Evolutionary conservation across 2,113 vertebrate species (phyloP).

Genomic region (Ochotona princeps): DNA sequence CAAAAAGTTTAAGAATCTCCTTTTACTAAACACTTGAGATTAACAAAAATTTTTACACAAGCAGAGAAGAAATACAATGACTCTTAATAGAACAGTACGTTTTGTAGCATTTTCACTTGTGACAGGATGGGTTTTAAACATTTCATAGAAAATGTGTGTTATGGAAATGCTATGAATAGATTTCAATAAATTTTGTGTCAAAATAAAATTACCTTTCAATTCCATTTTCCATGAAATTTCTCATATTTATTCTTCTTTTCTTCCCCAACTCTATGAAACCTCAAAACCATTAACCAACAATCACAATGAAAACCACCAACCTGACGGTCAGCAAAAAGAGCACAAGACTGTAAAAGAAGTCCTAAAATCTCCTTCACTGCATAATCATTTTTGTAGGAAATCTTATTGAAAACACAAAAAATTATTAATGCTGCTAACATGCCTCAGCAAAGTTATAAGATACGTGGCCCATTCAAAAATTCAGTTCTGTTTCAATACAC

Average conservation of each 20-base stretch:
- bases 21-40: not conserved
- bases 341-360: not conserved
- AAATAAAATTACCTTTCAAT: too few relatives aligned
- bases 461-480: not conserved
- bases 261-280: not conserved
- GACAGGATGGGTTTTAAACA: too few relatives aligned
- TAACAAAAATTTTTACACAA: not conserved
- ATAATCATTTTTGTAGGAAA: not conserved
- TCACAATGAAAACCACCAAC: not conserved
- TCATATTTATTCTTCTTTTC: not conserved
- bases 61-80: not conserved
- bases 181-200: too few relatives aligned
- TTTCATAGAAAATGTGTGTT: too few relatives aligned
- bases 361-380: not conserved
- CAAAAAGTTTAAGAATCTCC: not conserved
- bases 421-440: not conserved
- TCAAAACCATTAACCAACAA: not conserved
- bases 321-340: not conserved
- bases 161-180: too few relatives aligned
- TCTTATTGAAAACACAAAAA: not conserved
- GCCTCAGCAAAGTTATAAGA: not conserved
- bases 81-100: not conserved
- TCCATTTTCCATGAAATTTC: too few relatives aligned
- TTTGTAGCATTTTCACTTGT: not conserved
- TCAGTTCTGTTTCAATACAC: not conserved